Evolutionary conservation across 2,888 invertebrate genomes (phyloP), one percentile per base, ranked within the genome.

Genomic region (Candidula unifasciata): DNA sequence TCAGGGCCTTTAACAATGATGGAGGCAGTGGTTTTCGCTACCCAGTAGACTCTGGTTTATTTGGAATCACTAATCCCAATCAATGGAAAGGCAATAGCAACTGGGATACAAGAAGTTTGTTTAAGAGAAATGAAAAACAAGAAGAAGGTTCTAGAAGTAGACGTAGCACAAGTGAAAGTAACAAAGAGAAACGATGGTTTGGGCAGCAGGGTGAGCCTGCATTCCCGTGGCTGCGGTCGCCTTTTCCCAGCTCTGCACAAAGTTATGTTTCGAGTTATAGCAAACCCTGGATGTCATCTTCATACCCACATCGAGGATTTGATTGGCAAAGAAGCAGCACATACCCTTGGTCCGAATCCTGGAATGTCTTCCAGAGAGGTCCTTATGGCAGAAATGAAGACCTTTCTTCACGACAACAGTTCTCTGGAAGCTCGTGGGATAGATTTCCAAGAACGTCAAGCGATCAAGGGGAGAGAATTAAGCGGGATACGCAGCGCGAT

Each of bases 181-280:
- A 13, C 3, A 69, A 54, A 74, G 30, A 16, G 21, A 74, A 74
- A 74, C 74, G 74, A 21, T 74, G 74, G 74, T 54, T 30, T 21
- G 54, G 54, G 74, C 74, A 74, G 5, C 30, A 44, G 24, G 27
- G 8, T 27, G 13, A 16, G 16, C 33, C 33, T 37, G 52, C 8
- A n/a, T 35, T n/a, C 35, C 35, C 30, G 24, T 60, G 8, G 2
- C 37, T 60, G 78, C 78, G 64, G 21, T n/a, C 0, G 5, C 10
- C n/a, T 64, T 18, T 24, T 13, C 8, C 13, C 3, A 37, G 21
- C 64, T 5, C 24, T 54, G 76, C 33, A 57, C 57, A 60, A 30
- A 33, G 33, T 16, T 78, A 37, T 27, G 6, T 64, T 24, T 64
- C 78, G 10, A 64, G 30, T n/a, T 37, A 64, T 64, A 37, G 37